Percentiles rank a stretch among this genome's conserved stretches.
Evolutionary conservation across 2,888 invertebrate species (phyloP).

Genomic region (Dynastes maya): DNA sequence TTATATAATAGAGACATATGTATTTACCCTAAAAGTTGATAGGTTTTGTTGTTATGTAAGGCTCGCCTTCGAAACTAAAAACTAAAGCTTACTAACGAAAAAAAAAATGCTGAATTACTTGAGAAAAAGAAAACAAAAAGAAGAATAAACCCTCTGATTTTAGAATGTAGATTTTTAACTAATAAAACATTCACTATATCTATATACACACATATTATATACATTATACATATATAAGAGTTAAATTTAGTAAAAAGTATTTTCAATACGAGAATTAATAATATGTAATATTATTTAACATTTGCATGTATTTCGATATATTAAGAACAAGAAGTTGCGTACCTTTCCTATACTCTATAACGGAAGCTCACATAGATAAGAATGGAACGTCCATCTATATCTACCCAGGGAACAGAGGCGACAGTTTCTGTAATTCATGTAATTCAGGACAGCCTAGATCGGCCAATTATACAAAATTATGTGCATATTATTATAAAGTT

Average conservation of each 20-base stretch:
- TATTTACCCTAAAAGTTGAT: constrained; percentile 55
- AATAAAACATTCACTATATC: constrained; percentile 41
- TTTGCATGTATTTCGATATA: constrained; percentile 65
- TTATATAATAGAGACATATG: constrained; percentile 50
- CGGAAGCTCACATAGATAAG: constrained; percentile 59
- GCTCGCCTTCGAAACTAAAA: constrained; percentile 36
- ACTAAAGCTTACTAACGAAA: constrained; percentile 41
- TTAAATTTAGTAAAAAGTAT: constrained; percentile 64
- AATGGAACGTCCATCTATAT: constrained; percentile 63
- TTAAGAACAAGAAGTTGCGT: constrained; percentile 60
- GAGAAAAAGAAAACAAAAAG: constrained; percentile 40
- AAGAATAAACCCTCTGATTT: constrained; percentile 65
- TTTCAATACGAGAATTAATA: constrained; percentile 64
- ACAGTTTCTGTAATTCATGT: constrained; percentile 53
- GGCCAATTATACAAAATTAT: constrained; percentile 60
- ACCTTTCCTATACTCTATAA: constrained; percentile 59
- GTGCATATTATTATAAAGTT: constrained; percentile 56
- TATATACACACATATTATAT: constrained; percentile 42
- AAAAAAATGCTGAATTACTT: constrained; percentile 31
- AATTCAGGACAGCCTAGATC: constrained; percentile 62
- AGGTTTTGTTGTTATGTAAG: constrained; percentile 37
- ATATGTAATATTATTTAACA: constrained; percentile 59
- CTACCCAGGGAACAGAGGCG: constrained; percentile 61
- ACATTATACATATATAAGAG: constrained; percentile 52
- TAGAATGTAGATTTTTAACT: constrained; percentile 47